A percentile compares a stretch with the other conserved stretches of the same genome.
phyloP scores from a whole-genome alignment of 2,888 invertebrate genomes.

The Deilephila porcellus region DNA sequence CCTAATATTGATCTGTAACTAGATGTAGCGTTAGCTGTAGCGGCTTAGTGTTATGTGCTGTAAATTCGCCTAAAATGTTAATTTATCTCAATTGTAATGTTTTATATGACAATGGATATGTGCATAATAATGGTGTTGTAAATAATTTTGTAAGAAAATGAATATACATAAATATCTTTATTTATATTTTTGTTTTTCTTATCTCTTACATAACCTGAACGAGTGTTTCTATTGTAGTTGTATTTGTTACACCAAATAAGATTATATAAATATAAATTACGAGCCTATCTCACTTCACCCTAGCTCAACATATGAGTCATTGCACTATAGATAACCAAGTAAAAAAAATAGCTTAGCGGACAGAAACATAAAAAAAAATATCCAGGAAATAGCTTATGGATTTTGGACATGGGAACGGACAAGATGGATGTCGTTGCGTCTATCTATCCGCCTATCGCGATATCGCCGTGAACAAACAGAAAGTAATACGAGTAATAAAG shows the following conservation, averaged over 20 bases:
- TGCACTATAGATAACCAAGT: no score
- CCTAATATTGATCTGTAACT: constrained; percentile 74
- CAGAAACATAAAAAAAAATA: no score
- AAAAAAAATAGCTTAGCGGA: no score
- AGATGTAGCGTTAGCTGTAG: constrained; percentile 60
- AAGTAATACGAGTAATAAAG: constrained; percentile 24
- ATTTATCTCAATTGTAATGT: constrained; percentile 79
- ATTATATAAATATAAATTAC: no score
- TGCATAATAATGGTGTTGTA: constrained; percentile 81
- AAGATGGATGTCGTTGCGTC: neutral
- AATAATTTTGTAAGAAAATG: constrained; percentile 82
- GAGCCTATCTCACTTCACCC: no score
- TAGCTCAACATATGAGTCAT: no score
- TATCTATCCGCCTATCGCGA: neutral
- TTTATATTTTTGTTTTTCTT: constrained; percentile 60
- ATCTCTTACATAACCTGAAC: neutral
- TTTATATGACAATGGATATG: constrained; percentile 80
- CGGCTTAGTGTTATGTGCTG: constrained; percentile 58
- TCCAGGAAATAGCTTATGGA: neutral
- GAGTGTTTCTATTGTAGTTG: neutral
- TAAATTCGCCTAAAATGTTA: constrained; percentile 75
- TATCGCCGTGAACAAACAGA: constrained; percentile 17
- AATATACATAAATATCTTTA: constrained; percentile 81
- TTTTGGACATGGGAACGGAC: neutral
- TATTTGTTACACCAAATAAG: no score